Base-by-base conservation (phyloP, 1,140 invertebrate species). In the Seison nebaliae region DNA sequence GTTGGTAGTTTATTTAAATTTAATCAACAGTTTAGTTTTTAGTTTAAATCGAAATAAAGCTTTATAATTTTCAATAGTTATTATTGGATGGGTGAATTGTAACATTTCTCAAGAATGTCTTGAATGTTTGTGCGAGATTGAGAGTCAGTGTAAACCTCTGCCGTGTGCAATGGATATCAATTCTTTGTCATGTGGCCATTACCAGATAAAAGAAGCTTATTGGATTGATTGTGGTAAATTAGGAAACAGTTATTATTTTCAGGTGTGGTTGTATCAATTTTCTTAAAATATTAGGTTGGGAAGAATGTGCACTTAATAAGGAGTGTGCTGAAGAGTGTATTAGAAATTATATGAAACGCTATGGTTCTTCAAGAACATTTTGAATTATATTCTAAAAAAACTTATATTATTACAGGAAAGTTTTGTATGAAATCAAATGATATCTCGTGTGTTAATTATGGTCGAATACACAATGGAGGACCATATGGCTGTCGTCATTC, bases 71-170 rank as follows among this genome's bases (percentile, higher is more conserved):
- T n/a, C n/a, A n/a, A n/a, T n/a, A n/a, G n/a, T n/a, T n/a, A n/a
- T n/a, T n/a, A n/a, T n/a, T n/a, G n/a, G n/a, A n/a, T n/a, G n/a
- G n/a, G n/a, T n/a, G n/a, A n/a, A n/a, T n/a, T n/a, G n/a, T n/a
- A n/a, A n/a, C n/a, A n/a, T n/a, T n/a, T n/a, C n/a, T n/a, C n/a
- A n/a, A n/a, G n/a, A n/a, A n/a, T n/a, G n/a, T n/a, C n/a, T n/a
- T n/a, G n/a, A n/a, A n/a, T n/a, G 22, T 23, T 6, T 23, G 18
- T 42, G 35, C 16, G 22, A 38, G 42, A 22, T 36, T 7, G 49
- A 51, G 36, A 48, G 47, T 24, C 42, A 42, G 18, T 51, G 48
- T 19, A 41, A 38, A 21, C 41, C 49, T 23, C 38, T 54, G 5
- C 5, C 5, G 11, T 23, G 22, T 11, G 11, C 5, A 6, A 6